Evolutionary conservation across 64 coral and sea anemone species (phyloP).

Genomic region (Pocillopora damicornis): DNA sequence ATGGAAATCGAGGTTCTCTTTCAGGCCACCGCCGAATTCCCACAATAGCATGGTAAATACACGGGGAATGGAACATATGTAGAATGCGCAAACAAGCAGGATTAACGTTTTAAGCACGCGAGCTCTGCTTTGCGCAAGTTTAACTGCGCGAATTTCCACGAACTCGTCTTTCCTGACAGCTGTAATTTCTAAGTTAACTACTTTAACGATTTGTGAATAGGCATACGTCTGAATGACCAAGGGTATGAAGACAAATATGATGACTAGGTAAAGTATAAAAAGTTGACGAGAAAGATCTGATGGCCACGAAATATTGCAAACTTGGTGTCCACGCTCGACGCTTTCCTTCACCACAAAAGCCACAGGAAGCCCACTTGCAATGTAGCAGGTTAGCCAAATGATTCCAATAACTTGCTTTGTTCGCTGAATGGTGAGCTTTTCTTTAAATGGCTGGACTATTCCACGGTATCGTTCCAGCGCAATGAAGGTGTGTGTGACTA

Average conservation of each 20-base stretch:
- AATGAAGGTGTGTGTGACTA: slow-evolving; percentile 71
- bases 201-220: slow-evolving; percentile 61
- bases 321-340: background rate
- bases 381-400: slow-evolving; percentile 62
- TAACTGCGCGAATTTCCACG: background rate
- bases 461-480: slow-evolving; percentile 79
- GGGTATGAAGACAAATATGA: slow-evolving; percentile 43
- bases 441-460: slow-evolving; percentile 77
- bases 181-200: slow-evolving; percentile 27
- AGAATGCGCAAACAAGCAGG: slow-evolving; percentile 59
- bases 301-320: slow-evolving; percentile 1
- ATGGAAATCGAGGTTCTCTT: background rate
- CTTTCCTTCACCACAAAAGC: background rate
- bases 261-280: slow-evolving; percentile 56
- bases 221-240: slow-evolving; percentile 67
- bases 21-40: slow-evolving; percentile 36
- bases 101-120: slow-evolving; percentile 80
- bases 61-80: slow-evolving; percentile 76
- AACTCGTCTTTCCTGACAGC: slow-evolving; percentile 1
- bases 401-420: slow-evolving; percentile 56
- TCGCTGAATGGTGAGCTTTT: slow-evolving; percentile 51
- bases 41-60: slow-evolving; percentile 55
- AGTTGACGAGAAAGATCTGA: slow-evolving; percentile 27
- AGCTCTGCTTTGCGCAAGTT: slow-evolving; percentile 9
- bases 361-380: slow-evolving; percentile 51